These are phyloP conservation scores for Rachycentron canadum DNA, from an alignment of 2,797 vertebrate species.

Conservation along the genomic window DNA sequence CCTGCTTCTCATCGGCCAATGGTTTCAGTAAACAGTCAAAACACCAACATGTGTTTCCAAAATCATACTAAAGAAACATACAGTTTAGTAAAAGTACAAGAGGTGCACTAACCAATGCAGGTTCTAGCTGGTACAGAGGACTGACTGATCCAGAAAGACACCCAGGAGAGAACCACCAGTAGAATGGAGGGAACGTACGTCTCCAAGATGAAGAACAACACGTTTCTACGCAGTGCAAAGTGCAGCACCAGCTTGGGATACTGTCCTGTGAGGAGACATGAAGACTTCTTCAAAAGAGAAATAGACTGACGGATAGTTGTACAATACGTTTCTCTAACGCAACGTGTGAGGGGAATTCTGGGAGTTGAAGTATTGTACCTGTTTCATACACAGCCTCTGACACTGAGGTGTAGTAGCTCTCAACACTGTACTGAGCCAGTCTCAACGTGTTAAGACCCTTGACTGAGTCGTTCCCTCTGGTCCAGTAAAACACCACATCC, in stretches of 20 bases:
- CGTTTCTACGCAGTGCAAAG: slow-evolving; percentile 92
- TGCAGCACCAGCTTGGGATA: slow-evolving; percentile 94
- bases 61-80: background rate
- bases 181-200: slow-evolving; percentile 93
- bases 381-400: slow-evolving; percentile 94
- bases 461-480: slow-evolving; percentile 93
- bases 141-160: slow-evolving; percentile 96
- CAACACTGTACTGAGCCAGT: slow-evolving; percentile 93
- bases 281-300: background rate
- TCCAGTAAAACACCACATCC: slow-evolving; percentile 95
- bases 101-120: slow-evolving; percentile 87
- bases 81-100: background rate
- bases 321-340: background rate
- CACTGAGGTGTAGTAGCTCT: slow-evolving; percentile 92
- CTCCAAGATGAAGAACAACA: slow-evolving; percentile 94
- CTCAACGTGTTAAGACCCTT: slow-evolving; percentile 88
- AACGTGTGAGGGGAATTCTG: background rate
- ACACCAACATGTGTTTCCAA: background rate
- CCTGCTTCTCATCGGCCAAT: background rate
- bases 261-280: slow-evolving; percentile 77
- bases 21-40: background rate
- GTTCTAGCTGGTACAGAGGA: slow-evolving; percentile 93
- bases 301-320: background rate
- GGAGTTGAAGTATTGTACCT: slow-evolving; percentile 77
- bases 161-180: slow-evolving; percentile 93